A percentile compares a stretch with the other conserved stretches of the same genome.
Conservation (phyloP, 2,888 invertebrate genomes). For the Microdon myrmicae region DNA sequence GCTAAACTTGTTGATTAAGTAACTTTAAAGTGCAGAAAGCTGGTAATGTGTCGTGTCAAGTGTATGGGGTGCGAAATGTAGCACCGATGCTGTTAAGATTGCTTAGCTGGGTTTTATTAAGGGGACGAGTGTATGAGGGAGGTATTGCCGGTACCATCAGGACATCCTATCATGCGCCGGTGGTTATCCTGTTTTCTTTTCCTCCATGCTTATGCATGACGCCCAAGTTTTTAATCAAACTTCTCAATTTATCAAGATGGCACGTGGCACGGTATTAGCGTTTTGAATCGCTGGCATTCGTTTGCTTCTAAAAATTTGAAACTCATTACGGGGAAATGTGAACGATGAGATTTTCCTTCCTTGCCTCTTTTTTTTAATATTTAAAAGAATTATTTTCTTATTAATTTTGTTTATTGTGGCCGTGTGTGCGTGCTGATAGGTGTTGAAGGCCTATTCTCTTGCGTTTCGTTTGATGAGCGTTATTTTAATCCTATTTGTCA, state of each 20-base stretch:
- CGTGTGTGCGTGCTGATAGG: too few relatives aligned
- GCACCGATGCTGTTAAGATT: conserved; percentile 45
- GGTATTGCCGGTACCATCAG: too few relatives aligned
- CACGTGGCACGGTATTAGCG: conserved; percentile 56
- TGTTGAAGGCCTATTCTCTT: too few relatives aligned
- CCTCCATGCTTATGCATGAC: conserved; percentile 39
- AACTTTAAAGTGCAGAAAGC: conserved; percentile 25
- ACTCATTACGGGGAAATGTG: conserved; percentile 38
- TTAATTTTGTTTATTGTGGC: too few relatives aligned
- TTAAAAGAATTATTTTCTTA: conserved; percentile 7
- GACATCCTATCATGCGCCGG: conserved; percentile 20
- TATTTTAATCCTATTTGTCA: too few relatives aligned
- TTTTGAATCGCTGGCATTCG: conserved; percentile 55
- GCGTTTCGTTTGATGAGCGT: too few relatives aligned
- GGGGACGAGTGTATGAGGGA: too few relatives aligned
- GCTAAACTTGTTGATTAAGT: conserved; percentile 50
- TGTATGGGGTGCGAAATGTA: conserved; percentile 40
- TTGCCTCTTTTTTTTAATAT: too few relatives aligned
- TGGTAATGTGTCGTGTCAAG: background rate
- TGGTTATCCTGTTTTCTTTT: conserved; percentile 43
- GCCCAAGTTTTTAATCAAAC: conserved; percentile 55
- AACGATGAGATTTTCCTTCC: conserved; percentile 38
- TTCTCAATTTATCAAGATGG: conserved; percentile 56
- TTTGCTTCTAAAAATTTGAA: conserved; percentile 42
- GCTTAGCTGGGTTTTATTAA: conserved; percentile 23